Base-by-base conservation (phyloP, 2,113 vertebrate species). In the Gadus macrocephalus region DNA sequence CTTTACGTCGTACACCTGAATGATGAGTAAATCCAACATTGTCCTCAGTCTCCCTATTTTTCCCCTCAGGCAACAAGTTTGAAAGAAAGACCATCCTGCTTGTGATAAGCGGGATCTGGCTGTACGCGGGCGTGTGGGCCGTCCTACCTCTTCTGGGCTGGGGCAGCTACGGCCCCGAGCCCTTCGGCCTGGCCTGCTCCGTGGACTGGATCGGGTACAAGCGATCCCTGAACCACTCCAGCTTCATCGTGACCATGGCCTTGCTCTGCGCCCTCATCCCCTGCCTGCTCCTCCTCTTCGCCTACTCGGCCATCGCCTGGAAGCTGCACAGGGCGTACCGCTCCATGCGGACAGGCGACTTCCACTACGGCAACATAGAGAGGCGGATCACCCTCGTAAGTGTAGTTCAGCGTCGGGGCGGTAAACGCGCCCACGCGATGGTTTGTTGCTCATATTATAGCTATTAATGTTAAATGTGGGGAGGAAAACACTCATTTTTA, bases 151-250 rank as follows among this genome's bases (percentile, higher is more conserved):
- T 94, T 79, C 74, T 94, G 22, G 93, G 93, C 53, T 94, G 93
- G 93, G 93, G 93, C 3, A 89, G 89, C 68, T 94, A 94, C 0
- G 93, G 93, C 4, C 91, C 93, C 0, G 93, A 94, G 83, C 93
- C 93, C 0, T 94, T 91, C 35, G 93, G 93, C 61, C 88, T 91
- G 17, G 91, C 93, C 19, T 94, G 93, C 78, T 93, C 93, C 0
- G 87, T 94, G 64, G 91, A 93, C 76, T 94, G 93, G 93, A 85
- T 81, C 14, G 86, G 91, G 5, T 93, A 93, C 19, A 88, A 91
- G 68, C 65, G 83, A 12, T 88, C 86, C 15, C 75, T 81, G 27
- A 92, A 89, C 28, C 87, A 90, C 49, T 88, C 91, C 75, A 91
- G 91, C 0, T 94, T 95, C 81, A 92, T 94, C 74, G 71, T 92